These are phyloP conservation scores for Brachionus rubens DNA, from an alignment of 1,140 invertebrate species.

Conservation along the genomic window DNA sequence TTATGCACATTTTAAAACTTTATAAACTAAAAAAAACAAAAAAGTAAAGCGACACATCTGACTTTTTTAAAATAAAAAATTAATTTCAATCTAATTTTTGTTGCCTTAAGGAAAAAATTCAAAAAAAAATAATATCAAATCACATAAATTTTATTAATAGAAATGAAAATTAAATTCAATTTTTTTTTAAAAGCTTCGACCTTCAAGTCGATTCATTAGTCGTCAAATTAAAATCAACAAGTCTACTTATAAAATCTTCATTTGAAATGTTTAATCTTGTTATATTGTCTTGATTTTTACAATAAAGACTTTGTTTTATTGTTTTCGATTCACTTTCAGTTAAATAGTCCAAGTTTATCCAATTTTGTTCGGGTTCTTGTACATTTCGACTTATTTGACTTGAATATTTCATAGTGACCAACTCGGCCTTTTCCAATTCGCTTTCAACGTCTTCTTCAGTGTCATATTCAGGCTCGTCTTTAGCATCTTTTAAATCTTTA, in stretches of 20 bases:
- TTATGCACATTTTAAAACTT: too few relatives aligned
- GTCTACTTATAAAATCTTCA: slow-evolving; percentile 27
- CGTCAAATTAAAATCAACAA: slow-evolving; percentile 12
- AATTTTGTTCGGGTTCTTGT: slow-evolving; percentile 12
- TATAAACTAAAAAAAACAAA: too few relatives aligned
- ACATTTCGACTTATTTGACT: not conserved
- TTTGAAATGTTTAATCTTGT: slow-evolving; percentile 2
- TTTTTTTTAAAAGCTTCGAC: too few relatives aligned
- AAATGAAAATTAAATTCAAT: too few relatives aligned
- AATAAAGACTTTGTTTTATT: not conserved
- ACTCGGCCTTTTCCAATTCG: slow-evolving; percentile 40
- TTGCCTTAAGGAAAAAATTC: too few relatives aligned
- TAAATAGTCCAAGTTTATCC: slow-evolving; percentile 16
- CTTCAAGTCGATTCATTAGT: not conserved
- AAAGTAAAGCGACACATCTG: too few relatives aligned
- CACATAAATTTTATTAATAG: too few relatives aligned
- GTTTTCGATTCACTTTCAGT: not conserved
- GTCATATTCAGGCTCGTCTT: not conserved
- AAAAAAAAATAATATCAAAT: too few relatives aligned
- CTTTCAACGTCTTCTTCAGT: slow-evolving; percentile 23
- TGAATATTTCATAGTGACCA: slow-evolving; percentile 37
- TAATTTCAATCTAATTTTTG: too few relatives aligned
- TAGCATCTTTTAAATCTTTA: slow-evolving; percentile 9
- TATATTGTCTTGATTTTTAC: not conserved
- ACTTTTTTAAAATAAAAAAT: too few relatives aligned